Conservation (phyloP, 2,113 vertebrate species). For the Centropristis striata region DNA sequence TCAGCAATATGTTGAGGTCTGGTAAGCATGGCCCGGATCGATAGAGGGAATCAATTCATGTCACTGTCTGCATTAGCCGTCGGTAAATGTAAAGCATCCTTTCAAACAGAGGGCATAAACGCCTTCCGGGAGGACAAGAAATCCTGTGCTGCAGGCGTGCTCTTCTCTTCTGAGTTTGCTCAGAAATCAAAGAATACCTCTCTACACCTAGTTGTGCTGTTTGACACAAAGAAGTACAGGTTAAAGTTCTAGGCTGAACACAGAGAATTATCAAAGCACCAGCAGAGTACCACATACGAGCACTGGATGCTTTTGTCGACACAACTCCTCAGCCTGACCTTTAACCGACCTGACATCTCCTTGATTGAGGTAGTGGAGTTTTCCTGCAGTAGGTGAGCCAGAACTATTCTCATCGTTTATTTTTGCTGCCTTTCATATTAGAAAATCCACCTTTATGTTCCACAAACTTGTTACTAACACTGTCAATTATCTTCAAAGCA, state of each 20-base stretch:
- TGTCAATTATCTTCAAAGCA: constrained; percentile 11
- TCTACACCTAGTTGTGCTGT: constrained; percentile 36
- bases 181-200: constrained; percentile 39
- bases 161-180: constrained; percentile 7
- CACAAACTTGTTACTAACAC: background rate
- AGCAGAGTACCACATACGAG: background rate
- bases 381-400: background rate
- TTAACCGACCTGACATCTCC: constrained; percentile 22
- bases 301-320: constrained; percentile 21
- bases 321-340: constrained; percentile 16
- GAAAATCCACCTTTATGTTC: background rate
- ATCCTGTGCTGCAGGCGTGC: background rate
- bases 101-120: constrained; percentile 43
- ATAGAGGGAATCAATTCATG: constrained; percentile 76
- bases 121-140: constrained; percentile 24
- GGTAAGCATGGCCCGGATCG: constrained; percentile 69
- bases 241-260: constrained; percentile 10
- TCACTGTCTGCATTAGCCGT: constrained; percentile 68
- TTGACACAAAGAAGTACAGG: constrained; percentile 39
- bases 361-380: background rate
- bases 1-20: constrained; percentile 77
- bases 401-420: background rate
- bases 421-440: background rate
- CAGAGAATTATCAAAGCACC: constrained; percentile 23
- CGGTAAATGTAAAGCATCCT: constrained; percentile 69